Evolutionary conservation across 2,797 vertebrate genomes (phyloP).

Genomic region (Gymnoscopelus microlampas): DNA sequence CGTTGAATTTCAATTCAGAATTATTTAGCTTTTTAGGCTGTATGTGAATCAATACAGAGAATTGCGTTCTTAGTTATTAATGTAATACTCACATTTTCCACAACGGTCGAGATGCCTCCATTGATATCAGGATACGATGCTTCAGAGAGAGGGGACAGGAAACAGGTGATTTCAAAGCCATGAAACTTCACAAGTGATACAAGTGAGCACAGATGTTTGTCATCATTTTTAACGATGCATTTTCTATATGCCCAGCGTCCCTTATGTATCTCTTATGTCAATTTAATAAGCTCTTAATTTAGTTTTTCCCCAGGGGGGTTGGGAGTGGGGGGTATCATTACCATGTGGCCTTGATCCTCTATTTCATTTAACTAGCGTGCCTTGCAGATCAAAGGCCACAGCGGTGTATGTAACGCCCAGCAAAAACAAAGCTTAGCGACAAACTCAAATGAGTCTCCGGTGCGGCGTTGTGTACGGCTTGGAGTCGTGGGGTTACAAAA

Average conservation of each 20-base stretch:
- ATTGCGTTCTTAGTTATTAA: background rate
- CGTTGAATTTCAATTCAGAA: background rate
- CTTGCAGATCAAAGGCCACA: constrained; percentile 60
- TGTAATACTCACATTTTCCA: constrained; percentile 69
- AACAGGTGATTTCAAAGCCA: constrained; percentile 22
- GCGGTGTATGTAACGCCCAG: constrained; percentile 13
- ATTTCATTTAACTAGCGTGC: constrained; percentile 45
- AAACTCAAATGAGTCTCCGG: constrained; percentile 31
- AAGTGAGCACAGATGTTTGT: constrained; percentile 44
- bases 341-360: constrained; percentile 31
- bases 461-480: constrained; percentile 33
- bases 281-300: constrained; percentile 27
- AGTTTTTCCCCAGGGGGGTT: constrained; percentile 24
- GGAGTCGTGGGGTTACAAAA: constrained; percentile 26
- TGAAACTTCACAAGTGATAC: constrained; percentile 52
- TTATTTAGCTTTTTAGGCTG: background rate
- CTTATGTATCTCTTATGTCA: background rate
- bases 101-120: constrained; percentile 35
- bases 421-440: constrained; percentile 35
- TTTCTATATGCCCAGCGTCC: background rate
- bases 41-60: constrained; percentile 5
- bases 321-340: constrained; percentile 8
- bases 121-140: constrained; percentile 52
- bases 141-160: constrained; percentile 45
- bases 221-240: constrained; percentile 39